These are phyloP conservation scores for Psettodes erumei DNA, from an alignment of 2,113 vertebrate species.

Conservation along the genomic window DNA sequence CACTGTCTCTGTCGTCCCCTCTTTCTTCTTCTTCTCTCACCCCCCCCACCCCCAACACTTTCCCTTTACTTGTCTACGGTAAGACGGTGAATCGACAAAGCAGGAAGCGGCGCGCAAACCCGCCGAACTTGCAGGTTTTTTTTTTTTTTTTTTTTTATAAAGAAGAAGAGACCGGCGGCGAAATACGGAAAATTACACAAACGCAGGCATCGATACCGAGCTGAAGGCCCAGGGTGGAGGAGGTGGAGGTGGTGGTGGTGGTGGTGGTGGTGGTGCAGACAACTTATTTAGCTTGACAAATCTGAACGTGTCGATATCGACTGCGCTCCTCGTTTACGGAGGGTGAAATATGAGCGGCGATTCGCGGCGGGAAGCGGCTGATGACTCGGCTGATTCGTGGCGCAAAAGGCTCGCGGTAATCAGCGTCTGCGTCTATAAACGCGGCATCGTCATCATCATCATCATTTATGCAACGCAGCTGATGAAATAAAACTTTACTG, in stretches of 20 bases:
- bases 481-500: too few relatives aligned
- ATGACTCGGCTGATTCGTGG: too few relatives aligned
- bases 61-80: conserved; percentile 28
- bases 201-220: conserved; percentile 36
- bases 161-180: conserved; percentile 25
- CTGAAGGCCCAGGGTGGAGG: neutral
- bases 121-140: conserved; percentile 27
- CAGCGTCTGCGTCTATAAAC: too few relatives aligned
- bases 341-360: conserved; percentile 20
- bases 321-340: neutral
- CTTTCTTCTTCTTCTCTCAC: neutral
- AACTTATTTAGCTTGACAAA: conserved; percentile 57
- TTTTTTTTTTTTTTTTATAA: too few relatives aligned
- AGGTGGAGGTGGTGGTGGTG: too few relatives aligned
- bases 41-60: neutral
- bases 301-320: conserved; percentile 24
- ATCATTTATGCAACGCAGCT: too few relatives aligned
- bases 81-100: conserved; percentile 51
- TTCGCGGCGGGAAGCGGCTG: conserved; percentile 3
- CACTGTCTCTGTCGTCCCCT: conserved; percentile 50
- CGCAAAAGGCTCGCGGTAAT: too few relatives aligned
- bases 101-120: conserved; percentile 37
- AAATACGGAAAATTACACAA: conserved; percentile 44
- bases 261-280: too few relatives aligned
- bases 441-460: too few relatives aligned